A percentile compares a stretch with the other conserved stretches of the same genome.
Evolutionary conservation across 53 echinoderm and acorn worm genomes (phyloP).

Genomic region (Patiria pectinifera): DNA sequence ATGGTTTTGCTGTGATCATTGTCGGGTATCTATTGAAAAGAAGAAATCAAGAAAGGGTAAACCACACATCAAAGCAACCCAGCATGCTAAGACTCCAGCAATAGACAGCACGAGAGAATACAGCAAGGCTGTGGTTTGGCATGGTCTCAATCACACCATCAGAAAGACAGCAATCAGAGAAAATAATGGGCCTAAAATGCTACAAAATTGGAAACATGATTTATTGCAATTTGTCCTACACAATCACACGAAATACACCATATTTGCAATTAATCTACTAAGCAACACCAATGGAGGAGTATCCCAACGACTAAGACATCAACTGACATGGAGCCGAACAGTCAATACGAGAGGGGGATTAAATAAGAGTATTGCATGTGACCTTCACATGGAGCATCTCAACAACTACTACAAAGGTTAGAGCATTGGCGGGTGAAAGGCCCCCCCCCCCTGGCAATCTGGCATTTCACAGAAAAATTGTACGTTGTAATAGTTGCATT

Average conservation of each 20-base stretch:
- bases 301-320: constrained; percentile 19
- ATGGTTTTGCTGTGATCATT: constrained; percentile 10
- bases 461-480: neutral
- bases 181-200: constrained; percentile 22
- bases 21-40: neutral
- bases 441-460: neutral
- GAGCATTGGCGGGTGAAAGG: neutral
- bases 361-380: neutral
- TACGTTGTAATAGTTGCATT: constrained; percentile 2
- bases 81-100: neutral
- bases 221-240: constrained; percentile 9
- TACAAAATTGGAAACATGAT: constrained; percentile 19
- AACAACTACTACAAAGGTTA: constrained; percentile 37
- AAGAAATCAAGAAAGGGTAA: constrained; percentile 3
- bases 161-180: constrained; percentile 19
- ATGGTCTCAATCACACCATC: constrained; percentile 29
- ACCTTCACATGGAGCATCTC: constrained; percentile 18
- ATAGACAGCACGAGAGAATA: constrained; percentile 28
- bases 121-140: constrained; percentile 20
- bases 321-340: constrained; percentile 25
- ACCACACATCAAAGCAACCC: neutral
- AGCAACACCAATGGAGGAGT: constrained; percentile 15
- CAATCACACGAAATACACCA: constrained; percentile 4
- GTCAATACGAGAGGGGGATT: constrained; percentile 12
- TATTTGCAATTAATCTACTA: neutral